Conservation (phyloP, 2,113 vertebrate species). For the Tupaia chinensis region DNA sequence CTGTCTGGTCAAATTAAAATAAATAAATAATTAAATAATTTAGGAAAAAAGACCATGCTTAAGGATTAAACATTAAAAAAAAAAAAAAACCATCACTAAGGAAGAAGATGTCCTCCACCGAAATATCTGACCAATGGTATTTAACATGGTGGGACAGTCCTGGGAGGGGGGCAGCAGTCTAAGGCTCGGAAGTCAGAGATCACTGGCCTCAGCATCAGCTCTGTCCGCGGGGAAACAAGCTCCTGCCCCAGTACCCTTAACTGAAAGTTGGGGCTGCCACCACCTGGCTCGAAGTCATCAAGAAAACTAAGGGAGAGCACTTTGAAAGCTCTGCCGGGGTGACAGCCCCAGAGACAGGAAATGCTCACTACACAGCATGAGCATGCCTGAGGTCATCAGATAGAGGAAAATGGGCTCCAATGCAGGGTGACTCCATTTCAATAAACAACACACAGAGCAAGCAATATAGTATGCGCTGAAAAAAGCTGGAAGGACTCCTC, state of each 20-base stretch:
- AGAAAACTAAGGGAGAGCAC: neutral
- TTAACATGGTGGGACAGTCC: neutral
- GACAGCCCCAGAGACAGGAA: neutral
- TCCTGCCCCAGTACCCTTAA: neutral
- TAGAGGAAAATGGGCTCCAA: neutral
- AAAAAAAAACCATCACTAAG: neutral
- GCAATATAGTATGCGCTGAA: neutral
- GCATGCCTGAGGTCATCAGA: no score
- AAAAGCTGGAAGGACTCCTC: neutral
- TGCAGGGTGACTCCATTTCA: neutral
- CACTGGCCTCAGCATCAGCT: neutral
- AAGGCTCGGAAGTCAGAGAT: neutral
- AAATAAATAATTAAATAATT: no score
- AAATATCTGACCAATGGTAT: neutral
- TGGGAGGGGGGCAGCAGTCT: neutral
- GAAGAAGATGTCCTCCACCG: neutral
- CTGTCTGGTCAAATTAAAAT: no score
- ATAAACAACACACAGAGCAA: neutral
- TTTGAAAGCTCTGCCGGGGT: neutral
- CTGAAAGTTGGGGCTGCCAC: neutral
- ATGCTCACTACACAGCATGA: neutral
- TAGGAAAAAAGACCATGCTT: neutral
- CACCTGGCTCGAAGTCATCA: neutral
- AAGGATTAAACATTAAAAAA: neutral
- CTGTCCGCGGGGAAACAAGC: neutral